A percentile compares a stretch with the other conserved stretches of the same genome.
phyloP scores from a whole-genome alignment of 1,140 invertebrate genomes.

The Whitmania pigra region DNA sequence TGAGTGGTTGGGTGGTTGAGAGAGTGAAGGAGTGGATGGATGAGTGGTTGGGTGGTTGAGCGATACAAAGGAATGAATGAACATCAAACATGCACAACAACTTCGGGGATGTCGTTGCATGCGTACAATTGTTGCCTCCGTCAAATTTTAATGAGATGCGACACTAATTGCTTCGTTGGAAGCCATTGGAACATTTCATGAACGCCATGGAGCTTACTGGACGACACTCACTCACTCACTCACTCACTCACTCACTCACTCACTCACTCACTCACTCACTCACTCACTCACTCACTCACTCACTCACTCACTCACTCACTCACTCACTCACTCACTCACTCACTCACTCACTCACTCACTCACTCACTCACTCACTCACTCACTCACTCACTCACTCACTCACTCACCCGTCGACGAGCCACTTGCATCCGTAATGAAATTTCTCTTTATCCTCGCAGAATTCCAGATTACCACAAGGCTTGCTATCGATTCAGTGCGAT shows the following conservation, averaged over 20 bases:
- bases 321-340: neutral
- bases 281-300: slow-evolving; percentile 4
- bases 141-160: too few relatives aligned
- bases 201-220: neutral
- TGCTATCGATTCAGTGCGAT: slow-evolving; percentile 1
- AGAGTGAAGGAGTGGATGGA: slow-evolving; percentile 2
- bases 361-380: neutral
- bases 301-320: neutral
- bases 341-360: neutral
- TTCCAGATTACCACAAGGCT: neutral
- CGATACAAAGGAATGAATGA: slow-evolving; percentile 15
- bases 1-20: neutral
- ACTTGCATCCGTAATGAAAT: neutral
- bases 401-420: neutral
- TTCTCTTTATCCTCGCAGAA: neutral
- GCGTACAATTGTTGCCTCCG: too few relatives aligned
- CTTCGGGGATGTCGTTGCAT: too few relatives aligned
- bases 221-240: too few relatives aligned
- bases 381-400: neutral
- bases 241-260: too few relatives aligned
- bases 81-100: neutral
- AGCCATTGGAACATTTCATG: too few relatives aligned
- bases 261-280: too few relatives aligned
- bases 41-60: neutral
- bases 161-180: too few relatives aligned